Evolutionary conservation across 2,797 vertebrate species (phyloP), one percentile per base, ranked within the genome.

Genomic region (Coranthus polyacanthus): DNA sequence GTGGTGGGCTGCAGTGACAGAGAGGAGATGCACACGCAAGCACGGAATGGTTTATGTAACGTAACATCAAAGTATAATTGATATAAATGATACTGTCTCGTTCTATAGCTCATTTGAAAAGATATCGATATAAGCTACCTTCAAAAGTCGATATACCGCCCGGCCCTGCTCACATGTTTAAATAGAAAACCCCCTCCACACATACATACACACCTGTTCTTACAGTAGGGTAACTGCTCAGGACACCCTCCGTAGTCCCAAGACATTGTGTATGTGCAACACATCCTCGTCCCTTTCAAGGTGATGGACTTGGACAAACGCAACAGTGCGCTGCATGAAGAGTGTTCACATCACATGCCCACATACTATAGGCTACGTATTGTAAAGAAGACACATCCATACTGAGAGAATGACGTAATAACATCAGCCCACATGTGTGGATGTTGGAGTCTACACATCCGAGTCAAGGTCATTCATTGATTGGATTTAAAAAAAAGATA

Each of bases 381-480:
- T 22, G 24, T 49, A 72, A 43, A 29, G 55, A 56, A 80, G 73
- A 56, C 83, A 63, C 55, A 74, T 12, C 44, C 56, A 20, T 55
- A 36, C 24, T 9, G 42, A 59, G 39, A 58, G 37, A 65, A 77
- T 84, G 83, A 90, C 82, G 84, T 88, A 78, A 90, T 55, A 75
- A 90, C 83, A 70, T 84, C 88, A 74, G 75, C 77, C 49, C 82
- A 86, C 82, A 82, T 86, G 77, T 88, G 76, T 78, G 70, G 50
- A 64, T 69, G 72, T 44, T 44, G 37, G 57, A 67, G 68, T 72
- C 59, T 68, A 67, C 63, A 32, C 38, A 43, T 47, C 36, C 64
- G 42, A 75, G 59, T 90, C 91, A 94, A 94, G 94, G 93, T 93
- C 92, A 92, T 87, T 64, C 81, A 69, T 68, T 75, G 91, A 91